Base-by-base conservation (phyloP, 2,797 vertebrate genomes). In the Liasis olivaceus region DNA sequence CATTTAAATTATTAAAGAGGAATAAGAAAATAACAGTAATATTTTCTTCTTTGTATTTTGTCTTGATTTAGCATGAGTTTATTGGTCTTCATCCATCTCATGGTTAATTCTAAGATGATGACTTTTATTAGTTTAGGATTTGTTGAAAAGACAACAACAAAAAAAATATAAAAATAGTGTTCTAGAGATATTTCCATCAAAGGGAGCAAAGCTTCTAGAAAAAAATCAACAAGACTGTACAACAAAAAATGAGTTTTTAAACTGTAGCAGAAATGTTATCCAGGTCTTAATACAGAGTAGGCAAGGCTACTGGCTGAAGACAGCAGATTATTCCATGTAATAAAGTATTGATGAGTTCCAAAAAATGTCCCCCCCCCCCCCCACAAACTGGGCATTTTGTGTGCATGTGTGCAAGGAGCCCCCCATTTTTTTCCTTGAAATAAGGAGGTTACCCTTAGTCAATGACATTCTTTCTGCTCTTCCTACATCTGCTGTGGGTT, bases 401-500 rank as follows among this genome's bases (percentile, higher is more conserved):
- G 72, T 47, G 36, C 36, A 47, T 81, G 58, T 58, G 85, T 87
- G 54, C 56, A 87, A 22, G 85, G 13, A 31, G 58, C 58, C 28
- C 22, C 20, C 15, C 42, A 20, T 0, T 0, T 6, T 58, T 24
- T 84, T n/a, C 59, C 91, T 77, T 69, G 69, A 96, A 96, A 95
- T 0, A 90, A 95, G 93, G 95, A 96, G 95, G 96, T 93, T 96
- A 96, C 93, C 93, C 87, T 95, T 95, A 92, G 84, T 94, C 94
- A 97, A 95, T 89, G 95, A 85, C 93, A 95, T 96, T 96, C 91
- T 94, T 96, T 96, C 90, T 94, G 72, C 84, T 95, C 90, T 95
- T 93, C 95, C 95, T 94, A 96, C 69, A 95, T 95, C 94, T 96
- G 95, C 62, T 96, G 5, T 85, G 95, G 59, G 92, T 96, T 96